Conservation (phyloP, 2,113 vertebrate genomes). For the Nestor notabilis region DNA sequence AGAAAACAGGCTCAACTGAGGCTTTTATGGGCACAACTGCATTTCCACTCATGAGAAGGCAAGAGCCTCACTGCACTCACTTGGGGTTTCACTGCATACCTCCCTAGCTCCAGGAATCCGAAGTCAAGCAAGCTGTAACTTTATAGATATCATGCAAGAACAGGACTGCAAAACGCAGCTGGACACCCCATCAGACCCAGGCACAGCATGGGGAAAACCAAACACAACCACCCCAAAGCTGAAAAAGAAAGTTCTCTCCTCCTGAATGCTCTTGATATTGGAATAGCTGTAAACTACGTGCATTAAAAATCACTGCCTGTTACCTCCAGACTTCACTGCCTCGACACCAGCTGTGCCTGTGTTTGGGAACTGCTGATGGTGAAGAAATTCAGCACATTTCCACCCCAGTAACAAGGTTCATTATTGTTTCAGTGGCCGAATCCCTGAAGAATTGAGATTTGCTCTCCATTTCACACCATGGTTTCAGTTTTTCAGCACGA, state of each 20-base stretch:
- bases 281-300: not conserved
- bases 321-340: not conserved
- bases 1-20: not conserved
- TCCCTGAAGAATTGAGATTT: not conserved
- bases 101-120: not conserved
- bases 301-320: not conserved
- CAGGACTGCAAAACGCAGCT: not conserved
- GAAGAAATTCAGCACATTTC: not conserved
- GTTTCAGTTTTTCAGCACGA: not conserved
- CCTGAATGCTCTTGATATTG: not conserved
- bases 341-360: not conserved
- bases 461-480: not conserved
- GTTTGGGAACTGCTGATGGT: not conserved
- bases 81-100: not conserved
- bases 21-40: not conserved
- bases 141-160: not conserved
- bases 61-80: not conserved
- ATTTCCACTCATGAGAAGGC: not conserved
- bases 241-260: not conserved
- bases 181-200: not conserved
- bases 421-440: not conserved
- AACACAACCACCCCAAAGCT: fast-evolving
- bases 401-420: not conserved
- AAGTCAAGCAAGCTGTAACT: not conserved
- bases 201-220: not conserved